Percentiles rank a stretch among this genome's conserved stretches.
These are phyloP conservation scores for Crocallis elinguaria DNA, from an alignment of 2,888 invertebrate species.

Conservation along the genomic window DNA sequence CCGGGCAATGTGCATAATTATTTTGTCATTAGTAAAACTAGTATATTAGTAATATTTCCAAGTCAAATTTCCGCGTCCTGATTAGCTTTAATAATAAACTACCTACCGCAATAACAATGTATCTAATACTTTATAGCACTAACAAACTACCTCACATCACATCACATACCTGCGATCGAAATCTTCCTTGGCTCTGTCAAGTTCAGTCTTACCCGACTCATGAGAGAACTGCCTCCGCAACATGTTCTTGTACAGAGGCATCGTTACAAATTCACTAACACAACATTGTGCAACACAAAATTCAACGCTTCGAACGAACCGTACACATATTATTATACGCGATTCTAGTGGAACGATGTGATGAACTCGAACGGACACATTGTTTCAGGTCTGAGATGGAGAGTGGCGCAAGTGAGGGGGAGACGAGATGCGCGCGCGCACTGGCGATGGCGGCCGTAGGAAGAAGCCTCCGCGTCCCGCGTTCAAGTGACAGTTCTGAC, in stretches of 20 bases:
- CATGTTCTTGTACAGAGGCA: slow-evolving; percentile 51
- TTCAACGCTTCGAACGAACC: slow-evolving; percentile 6
- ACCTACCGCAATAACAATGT: too few relatives aligned
- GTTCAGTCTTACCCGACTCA: slow-evolving; percentile 74
- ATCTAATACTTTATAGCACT: too few relatives aligned
- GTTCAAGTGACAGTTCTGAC: slow-evolving; percentile 67
- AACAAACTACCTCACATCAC: not conserved
- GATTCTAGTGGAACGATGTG: slow-evolving; percentile 32
- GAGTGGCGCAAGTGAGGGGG: slow-evolving; percentile 33
- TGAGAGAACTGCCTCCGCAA: slow-evolving; percentile 76
- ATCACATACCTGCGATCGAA: slow-evolving; percentile 69
- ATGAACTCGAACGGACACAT: slow-evolving; percentile 18
- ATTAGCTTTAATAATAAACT: too few relatives aligned
- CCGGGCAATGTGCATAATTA: too few relatives aligned
- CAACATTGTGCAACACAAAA: slow-evolving; percentile 20
- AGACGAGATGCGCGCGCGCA: slow-evolving; percentile 52
- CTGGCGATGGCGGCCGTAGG: slow-evolving; percentile 47
- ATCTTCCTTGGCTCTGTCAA: slow-evolving; percentile 67
- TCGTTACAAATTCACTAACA: slow-evolving; percentile 28
- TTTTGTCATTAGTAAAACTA: too few relatives aligned
- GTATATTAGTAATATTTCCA: too few relatives aligned
- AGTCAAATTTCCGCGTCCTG: too few relatives aligned
- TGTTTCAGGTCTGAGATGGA: slow-evolving; percentile 26
- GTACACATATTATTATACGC: slow-evolving; percentile 7
- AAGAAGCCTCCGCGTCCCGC: slow-evolving; percentile 53